Evolutionary conservation across 1,140 invertebrate species (phyloP).

Genomic region (Sarcophaga peregrina): DNA sequence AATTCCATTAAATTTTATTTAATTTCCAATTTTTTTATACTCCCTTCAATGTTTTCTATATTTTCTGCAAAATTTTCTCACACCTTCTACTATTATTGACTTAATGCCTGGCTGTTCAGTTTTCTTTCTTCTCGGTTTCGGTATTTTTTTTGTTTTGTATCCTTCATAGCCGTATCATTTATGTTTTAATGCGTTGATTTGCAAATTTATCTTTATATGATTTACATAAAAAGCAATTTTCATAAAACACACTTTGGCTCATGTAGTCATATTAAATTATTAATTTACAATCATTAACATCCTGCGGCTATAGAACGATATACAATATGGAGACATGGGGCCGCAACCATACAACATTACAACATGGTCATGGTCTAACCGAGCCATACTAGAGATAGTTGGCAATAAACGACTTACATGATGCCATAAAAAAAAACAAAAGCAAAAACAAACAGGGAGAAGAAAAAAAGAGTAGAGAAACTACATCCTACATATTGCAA

Average conservation of each 20-base stretch:
- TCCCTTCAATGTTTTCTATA: too few relatives aligned
- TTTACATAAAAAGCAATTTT: constrained; percentile 43
- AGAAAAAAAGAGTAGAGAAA: background rate
- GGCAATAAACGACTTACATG: background rate
- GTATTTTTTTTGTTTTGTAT: too few relatives aligned
- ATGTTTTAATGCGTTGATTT: constrained; percentile 46
- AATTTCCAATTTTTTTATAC: too few relatives aligned
- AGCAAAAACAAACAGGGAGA: too few relatives aligned
- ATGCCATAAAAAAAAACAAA: too few relatives aligned
- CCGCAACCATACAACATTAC: too few relatives aligned
- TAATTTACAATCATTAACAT: constrained; percentile 66
- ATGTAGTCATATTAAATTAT: constrained; percentile 61
- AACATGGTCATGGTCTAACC: background rate
- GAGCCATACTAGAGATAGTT: background rate
- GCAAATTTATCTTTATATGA: constrained; percentile 48
- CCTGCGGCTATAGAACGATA: constrained; percentile 47
- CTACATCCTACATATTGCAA: constrained; percentile 13
- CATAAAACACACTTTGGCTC: constrained; percentile 44
- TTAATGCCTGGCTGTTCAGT: too few relatives aligned
- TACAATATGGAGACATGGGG: background rate
- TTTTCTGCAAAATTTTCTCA: too few relatives aligned
- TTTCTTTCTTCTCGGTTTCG: too few relatives aligned
- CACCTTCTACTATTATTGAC: background rate
- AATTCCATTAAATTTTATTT: too few relatives aligned
- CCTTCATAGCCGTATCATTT: constrained; percentile 18